These are phyloP conservation scores for Thymelicus sylvestris DNA, from an alignment of 2,888 invertebrate genomes.

Conservation along the genomic window DNA sequence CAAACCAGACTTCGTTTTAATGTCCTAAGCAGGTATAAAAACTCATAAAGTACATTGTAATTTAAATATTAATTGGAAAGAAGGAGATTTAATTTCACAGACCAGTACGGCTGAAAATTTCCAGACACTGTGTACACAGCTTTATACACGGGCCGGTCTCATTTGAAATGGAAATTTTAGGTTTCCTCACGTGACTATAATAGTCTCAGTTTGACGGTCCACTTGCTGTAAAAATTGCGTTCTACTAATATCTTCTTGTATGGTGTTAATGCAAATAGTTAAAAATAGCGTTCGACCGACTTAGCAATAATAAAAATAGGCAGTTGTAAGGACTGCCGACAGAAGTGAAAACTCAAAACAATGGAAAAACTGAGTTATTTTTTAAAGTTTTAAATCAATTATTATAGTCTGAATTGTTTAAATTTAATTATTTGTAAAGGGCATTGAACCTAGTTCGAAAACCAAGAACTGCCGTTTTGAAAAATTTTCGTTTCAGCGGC, in stretches of 20 bases:
- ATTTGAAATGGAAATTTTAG: slow-evolving; percentile 27
- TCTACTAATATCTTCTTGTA: not conserved
- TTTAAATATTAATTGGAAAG: slow-evolving; percentile 14
- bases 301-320: too few relatives aligned
- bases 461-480: too few relatives aligned
- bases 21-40: not conserved
- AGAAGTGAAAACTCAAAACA: too few relatives aligned
- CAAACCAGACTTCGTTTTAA: not conserved
- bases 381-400: too few relatives aligned
- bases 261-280: too few relatives aligned
- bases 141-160: slow-evolving; percentile 2
- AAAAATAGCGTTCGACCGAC: too few relatives aligned
- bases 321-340: too few relatives aligned
- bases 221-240: slow-evolving; percentile 1
- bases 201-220: slow-evolving; percentile 10
- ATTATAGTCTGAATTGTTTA: too few relatives aligned
- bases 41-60: not conserved
- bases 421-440: too few relatives aligned
- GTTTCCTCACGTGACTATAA: slow-evolving; percentile 18
- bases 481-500: too few relatives aligned
- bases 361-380: too few relatives aligned
- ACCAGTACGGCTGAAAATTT: slow-evolving; percentile 4
- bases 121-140: slow-evolving; percentile 3
- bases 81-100: slow-evolving; percentile 1
- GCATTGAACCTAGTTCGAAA: too few relatives aligned